Evolutionary conservation across 2,797 vertebrate species (phyloP), one percentile per base, ranked within the genome.

Genomic region (Myotis pilosus): DNA sequence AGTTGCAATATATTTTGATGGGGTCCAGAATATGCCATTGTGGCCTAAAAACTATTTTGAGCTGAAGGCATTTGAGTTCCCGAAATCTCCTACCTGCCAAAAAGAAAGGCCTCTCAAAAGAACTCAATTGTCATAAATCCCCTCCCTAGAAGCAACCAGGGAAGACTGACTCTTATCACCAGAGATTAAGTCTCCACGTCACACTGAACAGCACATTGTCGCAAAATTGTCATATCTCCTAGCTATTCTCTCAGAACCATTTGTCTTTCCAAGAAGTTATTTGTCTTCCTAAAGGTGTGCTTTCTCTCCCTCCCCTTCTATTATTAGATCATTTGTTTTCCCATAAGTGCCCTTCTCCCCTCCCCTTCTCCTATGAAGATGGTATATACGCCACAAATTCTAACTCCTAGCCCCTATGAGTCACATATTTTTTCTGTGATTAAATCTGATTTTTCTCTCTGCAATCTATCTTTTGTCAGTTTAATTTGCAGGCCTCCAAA

Each of bases 361-460:
- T 49, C 51, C 17, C 44, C 22, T 76, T 68, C 66, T 60, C 51
- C 36, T 33, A 51, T 84, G 74, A 81, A 91, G 55, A 33, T 49
- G 9, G 25, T 41, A 78, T 22, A 30, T 55, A 93, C 82, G n/a
- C 15, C 62, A 75, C 55, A 64, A 57, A 74, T 82, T 92, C 69
- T 82, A 95, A 53, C 3, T 38, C 38, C 4, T 55, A 36, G 53
- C 6, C 3, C 72, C 23, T 80, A 51, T 79, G 15, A 83, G 60
- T 51, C 55, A 60, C 33, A 83, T 57, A 68, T 47, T 82, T 81
- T 81, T 68, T 62, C 75, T 93, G 10, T 78, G 38, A 93, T 74
- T 92, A 92, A 87, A 89, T 57, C 75, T 89, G 57, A 79, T 84
- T 86, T 91, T 82, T 91, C n/a, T 92, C 41, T 78, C 78, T 57